Percentiles rank a stretch among this genome's conserved stretches.
Evolutionary conservation across 2,113 vertebrate genomes (phyloP).

Genomic region (Trogon melanurus): DNA sequence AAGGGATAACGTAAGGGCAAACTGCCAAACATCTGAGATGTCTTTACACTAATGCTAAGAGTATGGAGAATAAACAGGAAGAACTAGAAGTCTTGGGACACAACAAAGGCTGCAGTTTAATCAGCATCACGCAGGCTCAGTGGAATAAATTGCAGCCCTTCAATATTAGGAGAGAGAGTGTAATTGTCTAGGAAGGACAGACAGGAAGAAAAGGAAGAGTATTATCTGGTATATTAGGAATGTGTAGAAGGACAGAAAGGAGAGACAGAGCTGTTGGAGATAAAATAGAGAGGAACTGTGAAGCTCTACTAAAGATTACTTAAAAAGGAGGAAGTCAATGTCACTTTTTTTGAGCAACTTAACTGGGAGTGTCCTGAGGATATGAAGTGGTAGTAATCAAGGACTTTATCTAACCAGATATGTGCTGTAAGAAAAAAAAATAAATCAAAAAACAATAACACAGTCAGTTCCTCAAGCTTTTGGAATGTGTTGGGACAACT

Average conservation of each 20-base stretch:
- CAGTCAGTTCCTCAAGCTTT: not conserved
- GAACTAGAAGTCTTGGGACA: conserved; percentile 47
- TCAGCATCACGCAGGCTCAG: not conserved
- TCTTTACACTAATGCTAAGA: conserved; percentile 47
- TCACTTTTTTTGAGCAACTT: not conserved
- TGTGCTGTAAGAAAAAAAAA: not conserved
- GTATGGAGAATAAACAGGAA: conserved; percentile 69
- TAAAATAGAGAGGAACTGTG: not conserved
- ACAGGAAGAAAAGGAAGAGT: not conserved
- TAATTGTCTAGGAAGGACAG: conserved; percentile 15
- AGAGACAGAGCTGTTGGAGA: not conserved
- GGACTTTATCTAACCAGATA: not conserved
- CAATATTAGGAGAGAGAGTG: conserved; percentile 13
- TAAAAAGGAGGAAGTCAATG: not conserved
- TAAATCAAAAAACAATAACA: not conserved
- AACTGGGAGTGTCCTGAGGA: not conserved
- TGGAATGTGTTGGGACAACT: conserved; percentile 7
- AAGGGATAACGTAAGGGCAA: conserved; percentile 53
- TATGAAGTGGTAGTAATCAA: not conserved
- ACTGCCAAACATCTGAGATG: conserved; percentile 67
- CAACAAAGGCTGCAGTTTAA: conserved; percentile 52
- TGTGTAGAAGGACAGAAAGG: not conserved
- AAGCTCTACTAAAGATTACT: not conserved
- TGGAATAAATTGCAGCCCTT: conserved; percentile 25
- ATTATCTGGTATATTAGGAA: conserved; percentile 15